A percentile compares a stretch with the other conserved stretches of the same genome.
phyloP scores from a whole-genome alignment of 2,888 invertebrate species.

The Onchidella celtica region DNA sequence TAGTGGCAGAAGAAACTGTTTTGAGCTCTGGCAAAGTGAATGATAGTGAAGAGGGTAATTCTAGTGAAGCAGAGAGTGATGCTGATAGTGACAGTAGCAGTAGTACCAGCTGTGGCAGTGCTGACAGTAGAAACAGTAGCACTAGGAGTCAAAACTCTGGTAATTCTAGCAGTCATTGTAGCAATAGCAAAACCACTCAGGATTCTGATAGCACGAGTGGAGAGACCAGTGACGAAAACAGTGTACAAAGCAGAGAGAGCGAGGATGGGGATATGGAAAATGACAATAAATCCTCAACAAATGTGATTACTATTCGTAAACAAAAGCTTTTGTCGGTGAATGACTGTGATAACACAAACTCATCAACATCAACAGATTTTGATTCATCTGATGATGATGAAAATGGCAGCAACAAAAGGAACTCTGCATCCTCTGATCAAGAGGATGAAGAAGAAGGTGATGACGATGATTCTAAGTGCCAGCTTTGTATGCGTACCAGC shows the following conservation, averaged over 20 bases:
- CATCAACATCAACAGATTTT: not conserved
- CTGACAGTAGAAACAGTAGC: not conserved
- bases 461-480: slow-evolving; percentile 47
- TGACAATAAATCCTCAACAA: not conserved
- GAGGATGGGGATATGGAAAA: not conserved
- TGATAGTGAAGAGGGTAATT: too few relatives aligned
- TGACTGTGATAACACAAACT: too few relatives aligned
- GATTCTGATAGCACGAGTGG: not conserved
- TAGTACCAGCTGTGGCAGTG: not conserved
- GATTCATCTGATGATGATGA: not conserved
- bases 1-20: too few relatives aligned
- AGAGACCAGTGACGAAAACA: not conserved
- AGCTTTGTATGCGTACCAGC: slow-evolving; percentile 39
- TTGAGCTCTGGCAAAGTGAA: too few relatives aligned
- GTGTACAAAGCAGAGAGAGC: not conserved
- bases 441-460: slow-evolving; percentile 14
- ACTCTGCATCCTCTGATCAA: not conserved
- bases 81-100: not conserved
- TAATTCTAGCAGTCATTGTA: too few relatives aligned
- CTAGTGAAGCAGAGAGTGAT: not conserved
- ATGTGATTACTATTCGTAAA: too few relatives aligned
- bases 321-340: too few relatives aligned
- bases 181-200: not conserved
- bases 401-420: not conserved
- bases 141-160: not conserved